Base-by-base conservation (phyloP, 2,888 invertebrate genomes). In the Graphium colonna region DNA sequence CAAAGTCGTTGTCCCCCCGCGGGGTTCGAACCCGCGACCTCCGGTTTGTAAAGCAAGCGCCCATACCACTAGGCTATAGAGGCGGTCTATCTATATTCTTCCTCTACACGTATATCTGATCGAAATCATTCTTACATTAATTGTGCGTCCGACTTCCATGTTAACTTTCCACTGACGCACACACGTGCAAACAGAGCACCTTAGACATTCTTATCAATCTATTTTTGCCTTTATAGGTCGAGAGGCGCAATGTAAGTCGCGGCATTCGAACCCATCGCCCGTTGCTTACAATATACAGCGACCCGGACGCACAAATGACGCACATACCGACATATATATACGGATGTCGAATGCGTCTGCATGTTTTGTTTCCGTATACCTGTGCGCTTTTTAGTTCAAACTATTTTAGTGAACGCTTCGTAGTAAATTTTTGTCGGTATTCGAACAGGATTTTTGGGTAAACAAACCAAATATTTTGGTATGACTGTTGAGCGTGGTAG, bases 301-400 rank as follows among this genome's bases (percentile, higher is more conserved):
- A 33, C 39, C 47, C 48, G 52, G 50, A 57, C n/a, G 52, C 57
- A 48, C 41, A 52, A 55, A 40, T 55, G 55, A 55, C 52, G 59
- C 53, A 53, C 51, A 51, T 43, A 41, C 43, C 12, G 36, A 45
- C 12, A 46, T 15, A 48, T 50, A 42, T 42, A 51, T 21, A 47
- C 42, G 51, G 26, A 26, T 43, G 15, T 13, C 39, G 28, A 40
- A 51, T 39, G 33, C 1, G 9, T 17, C 5, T 41, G 52, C 46
- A 36, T 41, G 52, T 46, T 46, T 40, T 31, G n/a, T 41, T 41
- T 16, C 18, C 40, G 26, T 45, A 33, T 39, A 44, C 18, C 45
- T 45, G 16, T 45, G 45, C 18, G 39, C 45, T 51, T 43, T 31
- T 28, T 15, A 21, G n/a, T 18, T 48, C n/a, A n/a, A 12, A 16